Evolutionary conservation across 2,888 invertebrate genomes (phyloP).

Genomic region (Pristionchus exspectatus): DNA sequence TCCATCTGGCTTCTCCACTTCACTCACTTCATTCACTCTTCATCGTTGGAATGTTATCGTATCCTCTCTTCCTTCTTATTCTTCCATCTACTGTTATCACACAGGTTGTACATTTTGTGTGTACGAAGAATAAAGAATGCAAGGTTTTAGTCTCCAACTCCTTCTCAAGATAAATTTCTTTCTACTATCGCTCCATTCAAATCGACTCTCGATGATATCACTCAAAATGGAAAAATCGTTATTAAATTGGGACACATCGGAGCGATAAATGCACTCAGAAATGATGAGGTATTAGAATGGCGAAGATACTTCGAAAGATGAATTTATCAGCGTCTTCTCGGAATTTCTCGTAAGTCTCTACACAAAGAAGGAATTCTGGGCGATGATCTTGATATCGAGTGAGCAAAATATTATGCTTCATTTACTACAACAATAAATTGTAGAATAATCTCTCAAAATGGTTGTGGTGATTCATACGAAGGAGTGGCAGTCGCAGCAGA

Average conservation of each 20-base stretch:
- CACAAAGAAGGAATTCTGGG: constrained; percentile 42
- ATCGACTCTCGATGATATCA: constrained; percentile 35
- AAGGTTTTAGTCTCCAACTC: background rate
- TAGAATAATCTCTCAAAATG: constrained; percentile 65
- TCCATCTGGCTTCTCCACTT: background rate
- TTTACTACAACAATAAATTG: background rate
- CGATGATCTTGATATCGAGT: constrained; percentile 41
- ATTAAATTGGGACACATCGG: constrained; percentile 38
- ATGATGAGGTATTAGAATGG: background rate
- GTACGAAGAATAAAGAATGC: background rate
- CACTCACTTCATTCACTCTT: background rate
- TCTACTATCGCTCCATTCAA: background rate
- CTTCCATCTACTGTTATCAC: background rate
- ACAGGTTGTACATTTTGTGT: background rate
- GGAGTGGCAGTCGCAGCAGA: constrained; percentile 70
- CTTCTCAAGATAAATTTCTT: background rate
- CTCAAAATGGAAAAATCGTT: constrained; percentile 38
- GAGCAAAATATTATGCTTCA: background rate
- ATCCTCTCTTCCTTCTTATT: constrained; percentile 15
- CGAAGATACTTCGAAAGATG: background rate
- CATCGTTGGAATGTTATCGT: background rate
- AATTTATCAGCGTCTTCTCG: background rate
- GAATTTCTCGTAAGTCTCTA: constrained; percentile 1
- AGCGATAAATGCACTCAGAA: constrained; percentile 2
- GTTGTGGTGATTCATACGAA: constrained; percentile 68